Conservation (phyloP, 2,113 vertebrate species). For the Gorsachius goisagi region DNA sequence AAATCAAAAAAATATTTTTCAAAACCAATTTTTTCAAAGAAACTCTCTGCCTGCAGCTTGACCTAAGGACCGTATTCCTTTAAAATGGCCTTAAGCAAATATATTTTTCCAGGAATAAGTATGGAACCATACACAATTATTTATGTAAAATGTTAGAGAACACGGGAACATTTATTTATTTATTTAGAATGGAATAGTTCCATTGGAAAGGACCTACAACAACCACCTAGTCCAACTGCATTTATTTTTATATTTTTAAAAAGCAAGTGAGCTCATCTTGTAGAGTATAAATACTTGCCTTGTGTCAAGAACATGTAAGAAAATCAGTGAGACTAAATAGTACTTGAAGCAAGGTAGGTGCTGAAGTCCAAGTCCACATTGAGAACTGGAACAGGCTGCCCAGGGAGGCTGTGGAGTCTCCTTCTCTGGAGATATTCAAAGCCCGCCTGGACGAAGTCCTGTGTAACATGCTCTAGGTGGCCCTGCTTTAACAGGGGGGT, state of each 20-base stretch:
- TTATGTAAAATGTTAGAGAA: not conserved
- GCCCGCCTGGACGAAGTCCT: no score
- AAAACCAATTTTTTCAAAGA: not conserved
- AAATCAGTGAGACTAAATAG: not conserved
- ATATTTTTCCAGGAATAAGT: not conserved
- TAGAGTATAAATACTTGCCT: not conserved
- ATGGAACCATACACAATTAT: not conserved
- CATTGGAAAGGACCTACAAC: not conserved
- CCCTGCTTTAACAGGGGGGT: no score
- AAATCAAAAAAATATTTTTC: not conserved
- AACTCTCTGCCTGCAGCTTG: not conserved
- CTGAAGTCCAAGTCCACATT: not conserved
- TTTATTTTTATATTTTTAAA: not conserved
- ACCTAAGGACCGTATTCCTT: not conserved
- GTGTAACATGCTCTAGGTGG: no score
- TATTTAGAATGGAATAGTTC: not conserved
- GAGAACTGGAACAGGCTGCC: no score
- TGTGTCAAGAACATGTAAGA: not conserved
- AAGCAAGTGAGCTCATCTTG: not conserved
- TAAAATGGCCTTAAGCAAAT: not conserved
- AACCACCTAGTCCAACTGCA: not conserved
- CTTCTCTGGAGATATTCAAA: no score
- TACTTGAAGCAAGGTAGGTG: not conserved
- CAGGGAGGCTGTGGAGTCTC: no score
- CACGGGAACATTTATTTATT: not conserved